Evolutionary conservation across 1,140 invertebrate species (phyloP), one percentile per base, ranked within the genome.

Genomic region (Dermatophagoides farinae): DNA sequence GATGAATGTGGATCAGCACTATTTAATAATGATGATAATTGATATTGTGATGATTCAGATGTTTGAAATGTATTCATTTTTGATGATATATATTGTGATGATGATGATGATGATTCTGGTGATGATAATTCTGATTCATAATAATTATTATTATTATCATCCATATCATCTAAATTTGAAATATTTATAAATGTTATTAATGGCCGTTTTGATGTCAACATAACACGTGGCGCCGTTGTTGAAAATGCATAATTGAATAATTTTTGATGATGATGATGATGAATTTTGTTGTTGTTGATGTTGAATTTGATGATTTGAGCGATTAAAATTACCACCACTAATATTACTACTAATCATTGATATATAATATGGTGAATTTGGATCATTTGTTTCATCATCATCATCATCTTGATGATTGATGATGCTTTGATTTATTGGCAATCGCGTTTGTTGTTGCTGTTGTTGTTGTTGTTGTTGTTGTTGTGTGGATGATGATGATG

Each of bases 361-460:
- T 6, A 55, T 55, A 25, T 55, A 55, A 23, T 38, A 55, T 18
- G 53, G 53, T 14, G 53, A 55, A n/a, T 55, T 23, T 4, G 53
- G 53, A 44, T 55, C 53, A 11, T 55, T 55, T 44, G 53, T 55
- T 25, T 55, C 53, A 23, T 55, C 53, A n/a, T n/a, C n/a, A n/a
- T n/a, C n/a, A n/a, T n/a, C n/a, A n/a, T n/a, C n/a, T n/a, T n/a
- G n/a, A n/a, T n/a, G n/a, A n/a, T n/a, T n/a, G 38, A 55, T 55
- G 4, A 55, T 5, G 23, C 25, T 55, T 25, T 55, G 53, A 55
- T 40, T 50, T 31, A 31, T 31, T 31, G 31, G 8, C n/a, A n/a
- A n/a, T n/a, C n/a, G n/a, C n/a, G 43, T 44, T 44, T 12, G 43
- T n/a, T 44, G 43, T 12, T 44, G 43, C 12, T 44, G 43, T n/a